Conservation (phyloP, 2,113 vertebrate species). For the Turdus rufiventris region DNA sequence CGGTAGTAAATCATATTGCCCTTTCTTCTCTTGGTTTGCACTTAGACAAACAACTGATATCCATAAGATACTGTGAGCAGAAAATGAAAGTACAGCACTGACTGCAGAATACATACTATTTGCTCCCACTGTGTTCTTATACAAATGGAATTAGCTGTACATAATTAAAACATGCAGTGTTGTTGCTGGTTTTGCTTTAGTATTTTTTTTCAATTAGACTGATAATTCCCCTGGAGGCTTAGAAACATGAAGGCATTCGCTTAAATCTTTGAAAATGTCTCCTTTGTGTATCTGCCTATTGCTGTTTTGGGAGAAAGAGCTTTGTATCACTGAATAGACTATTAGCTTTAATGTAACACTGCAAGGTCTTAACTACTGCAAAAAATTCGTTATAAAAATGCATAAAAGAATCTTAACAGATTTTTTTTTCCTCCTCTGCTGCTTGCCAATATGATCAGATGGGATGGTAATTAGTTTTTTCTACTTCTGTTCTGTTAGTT, state of each 20-base stretch:
- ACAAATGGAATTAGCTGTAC: background rate
- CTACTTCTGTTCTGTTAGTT: slow-evolving; percentile 33
- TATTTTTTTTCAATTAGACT: background rate
- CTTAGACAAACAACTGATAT: background rate
- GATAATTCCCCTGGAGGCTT: background rate
- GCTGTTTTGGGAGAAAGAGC: background rate
- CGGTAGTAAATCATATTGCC: background rate
- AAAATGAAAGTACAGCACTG: background rate
- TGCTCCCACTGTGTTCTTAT: background rate
- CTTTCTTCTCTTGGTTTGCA: background rate
- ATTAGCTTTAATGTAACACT: background rate
- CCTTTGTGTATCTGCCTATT: background rate
- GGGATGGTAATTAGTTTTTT: slow-evolving; percentile 89
- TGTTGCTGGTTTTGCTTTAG: background rate
- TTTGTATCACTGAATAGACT: background rate
- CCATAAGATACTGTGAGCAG: background rate
- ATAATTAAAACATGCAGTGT: background rate
- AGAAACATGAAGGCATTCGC: background rate
- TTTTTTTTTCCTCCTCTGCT: slow-evolving; percentile 62
- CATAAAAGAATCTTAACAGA: slow-evolving; percentile 16
- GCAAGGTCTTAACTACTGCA: background rate
- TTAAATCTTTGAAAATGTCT: background rate
- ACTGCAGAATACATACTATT: background rate
- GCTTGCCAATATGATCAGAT: slow-evolving; percentile 85
- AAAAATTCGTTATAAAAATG: background rate